Conservation (phyloP, 2,113 vertebrate species). For the Myanophis thanlyinensis region DNA sequence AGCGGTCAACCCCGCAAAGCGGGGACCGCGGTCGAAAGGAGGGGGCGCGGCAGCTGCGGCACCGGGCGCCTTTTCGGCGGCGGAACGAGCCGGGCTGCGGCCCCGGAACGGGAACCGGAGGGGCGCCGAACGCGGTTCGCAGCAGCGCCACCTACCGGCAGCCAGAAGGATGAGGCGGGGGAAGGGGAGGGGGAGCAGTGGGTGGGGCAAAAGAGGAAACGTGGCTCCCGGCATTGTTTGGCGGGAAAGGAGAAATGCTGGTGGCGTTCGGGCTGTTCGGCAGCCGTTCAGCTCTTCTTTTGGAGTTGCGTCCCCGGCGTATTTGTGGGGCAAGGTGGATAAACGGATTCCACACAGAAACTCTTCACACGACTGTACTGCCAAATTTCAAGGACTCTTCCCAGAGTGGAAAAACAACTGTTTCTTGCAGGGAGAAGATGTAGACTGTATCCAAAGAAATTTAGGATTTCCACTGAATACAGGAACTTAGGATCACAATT, state of each 20-base stretch:
- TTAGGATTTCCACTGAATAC: not conserved
- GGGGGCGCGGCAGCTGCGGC: slow-evolving; percentile 36
- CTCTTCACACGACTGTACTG: not conserved
- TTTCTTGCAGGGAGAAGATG: not conserved
- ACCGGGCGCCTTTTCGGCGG: slow-evolving; percentile 8
- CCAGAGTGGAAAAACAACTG: not conserved
- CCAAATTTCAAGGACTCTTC: not conserved
- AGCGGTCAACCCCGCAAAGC: not conserved
- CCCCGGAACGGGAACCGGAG: slow-evolving; percentile 53
- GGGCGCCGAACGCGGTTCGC: slow-evolving; percentile 2
- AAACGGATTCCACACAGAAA: not conserved
- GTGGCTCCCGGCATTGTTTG: not conserved
- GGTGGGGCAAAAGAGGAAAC: not conserved
- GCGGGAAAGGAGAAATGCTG: not conserved
- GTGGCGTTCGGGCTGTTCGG: fast-evolving
- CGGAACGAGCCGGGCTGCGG: slow-evolving; percentile 14
- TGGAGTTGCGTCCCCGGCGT: not conserved
- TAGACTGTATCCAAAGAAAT: not conserved
- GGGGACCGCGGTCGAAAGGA: slow-evolving; percentile 17
- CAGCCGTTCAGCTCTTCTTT: not conserved
- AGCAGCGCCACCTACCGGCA: slow-evolving; percentile 54
- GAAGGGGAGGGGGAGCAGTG: not conserved
- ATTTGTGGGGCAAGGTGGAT: not conserved
- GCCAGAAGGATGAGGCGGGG: slow-evolving; percentile 26
- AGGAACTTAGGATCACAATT: not conserved